Percentiles rank a stretch among this genome's conserved stretches.
Evolutionary conservation across 2,888 invertebrate genomes (phyloP).

Genomic region (Leptopterna dolabrata): DNA sequence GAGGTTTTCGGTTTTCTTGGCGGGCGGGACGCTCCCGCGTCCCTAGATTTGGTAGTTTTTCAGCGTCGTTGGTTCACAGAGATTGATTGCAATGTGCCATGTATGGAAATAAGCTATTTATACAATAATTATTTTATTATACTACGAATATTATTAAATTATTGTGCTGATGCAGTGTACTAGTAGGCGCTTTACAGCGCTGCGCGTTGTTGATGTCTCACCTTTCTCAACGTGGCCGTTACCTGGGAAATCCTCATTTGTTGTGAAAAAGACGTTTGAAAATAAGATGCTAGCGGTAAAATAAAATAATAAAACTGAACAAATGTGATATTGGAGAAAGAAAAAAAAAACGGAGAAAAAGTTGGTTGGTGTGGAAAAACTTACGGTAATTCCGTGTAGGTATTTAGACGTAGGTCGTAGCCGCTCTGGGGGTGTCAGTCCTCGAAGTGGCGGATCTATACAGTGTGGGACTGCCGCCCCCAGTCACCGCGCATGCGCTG

Average conservation of each 20-base stretch:
- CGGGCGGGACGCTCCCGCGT: too few relatives aligned
- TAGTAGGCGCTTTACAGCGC: too few relatives aligned
- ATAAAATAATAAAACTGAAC: too few relatives aligned
- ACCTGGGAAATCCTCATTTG: background rate
- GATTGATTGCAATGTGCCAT: too few relatives aligned
- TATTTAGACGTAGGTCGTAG: background rate
- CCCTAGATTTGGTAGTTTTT: too few relatives aligned
- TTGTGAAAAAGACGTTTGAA: background rate
- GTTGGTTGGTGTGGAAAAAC: background rate
- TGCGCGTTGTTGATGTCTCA: background rate
- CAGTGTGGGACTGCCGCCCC: slow-evolving; percentile 9
- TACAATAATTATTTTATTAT: too few relatives aligned
- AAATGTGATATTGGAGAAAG: background rate
- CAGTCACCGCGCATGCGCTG: slow-evolving; percentile 15
- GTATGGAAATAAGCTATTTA: too few relatives aligned
- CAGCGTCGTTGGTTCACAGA: too few relatives aligned
- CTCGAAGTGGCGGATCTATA: slow-evolving; percentile 50
- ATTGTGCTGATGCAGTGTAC: too few relatives aligned
- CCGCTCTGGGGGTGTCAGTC: slow-evolving; percentile 39
- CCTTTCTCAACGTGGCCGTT: slow-evolving; percentile 20
- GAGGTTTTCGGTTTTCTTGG: too few relatives aligned
- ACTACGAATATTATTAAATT: too few relatives aligned
- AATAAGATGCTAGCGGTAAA: background rate
- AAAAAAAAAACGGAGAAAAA: background rate
- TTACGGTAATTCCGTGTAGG: slow-evolving; percentile 38